These are phyloP conservation scores for Patella ulyssiponensis DNA, from an alignment of 2,888 invertebrate species.

Conservation along the genomic window DNA sequence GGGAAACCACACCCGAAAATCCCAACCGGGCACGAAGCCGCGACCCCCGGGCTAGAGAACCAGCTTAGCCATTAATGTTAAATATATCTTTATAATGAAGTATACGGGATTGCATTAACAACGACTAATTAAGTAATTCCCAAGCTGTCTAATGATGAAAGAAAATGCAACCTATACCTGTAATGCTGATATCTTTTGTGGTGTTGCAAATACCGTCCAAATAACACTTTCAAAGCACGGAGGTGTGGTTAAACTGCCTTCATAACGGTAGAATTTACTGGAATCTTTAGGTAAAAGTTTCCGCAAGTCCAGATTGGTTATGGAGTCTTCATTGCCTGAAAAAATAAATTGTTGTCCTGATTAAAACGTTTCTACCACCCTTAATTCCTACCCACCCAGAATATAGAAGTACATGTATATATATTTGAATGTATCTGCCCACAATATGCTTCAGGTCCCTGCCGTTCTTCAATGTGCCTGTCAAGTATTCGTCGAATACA, in stretches of 20 bases:
- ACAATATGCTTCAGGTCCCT: too few relatives aligned
- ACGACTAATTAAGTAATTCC: too few relatives aligned
- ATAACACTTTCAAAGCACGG: slow-evolving; percentile 60
- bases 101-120: too few relatives aligned
- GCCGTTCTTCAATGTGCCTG: too few relatives aligned
- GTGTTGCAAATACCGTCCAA: slow-evolving; percentile 59
- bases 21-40: too few relatives aligned
- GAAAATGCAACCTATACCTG: slow-evolving; percentile 37
- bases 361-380: too few relatives aligned
- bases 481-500: too few relatives aligned
- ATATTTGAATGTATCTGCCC: too few relatives aligned
- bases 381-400: too few relatives aligned
- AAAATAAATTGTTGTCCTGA: neutral
- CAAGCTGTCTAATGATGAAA: neutral
- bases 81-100: neutral
- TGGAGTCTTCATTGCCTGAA: slow-evolving; percentile 16
- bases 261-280: slow-evolving; percentile 57
- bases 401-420: too few relatives aligned
- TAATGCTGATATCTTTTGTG: slow-evolving; percentile 43
- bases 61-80: neutral
- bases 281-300: slow-evolving; percentile 31
- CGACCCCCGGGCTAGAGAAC: neutral
- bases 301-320: slow-evolving; percentile 14
- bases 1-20: too few relatives aligned
- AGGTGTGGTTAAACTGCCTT: slow-evolving; percentile 62